Conservation (phyloP, 2,888 invertebrate species). For the Parnassius apollo region DNA sequence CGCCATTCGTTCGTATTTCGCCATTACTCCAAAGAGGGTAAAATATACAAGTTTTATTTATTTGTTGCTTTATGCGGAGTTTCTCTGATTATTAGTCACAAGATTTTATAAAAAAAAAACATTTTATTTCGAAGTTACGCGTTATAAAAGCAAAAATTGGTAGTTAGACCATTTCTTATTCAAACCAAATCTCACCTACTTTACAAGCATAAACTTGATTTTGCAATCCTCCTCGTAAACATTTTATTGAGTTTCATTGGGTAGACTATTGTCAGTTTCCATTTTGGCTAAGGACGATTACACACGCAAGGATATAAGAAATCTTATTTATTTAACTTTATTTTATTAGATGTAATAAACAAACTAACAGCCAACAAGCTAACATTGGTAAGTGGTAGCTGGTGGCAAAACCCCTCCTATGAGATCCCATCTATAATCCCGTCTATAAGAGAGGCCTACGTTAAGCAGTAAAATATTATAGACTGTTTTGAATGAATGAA, state of each 20-base stretch:
- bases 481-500: no score
- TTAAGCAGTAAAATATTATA: no score
- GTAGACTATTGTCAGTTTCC: conserved; percentile 49
- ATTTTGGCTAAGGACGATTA: conserved; percentile 43
- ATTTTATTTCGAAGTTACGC: background rate
- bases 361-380: no score
- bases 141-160: background rate
- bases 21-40: background rate
- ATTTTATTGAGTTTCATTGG: conserved; percentile 55
- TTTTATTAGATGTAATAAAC: no score
- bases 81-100: background rate
- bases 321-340: no score
- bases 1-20: background rate
- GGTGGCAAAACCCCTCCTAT: no score
- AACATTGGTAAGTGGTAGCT: no score
- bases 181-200: conserved; percentile 21
- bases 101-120: background rate
- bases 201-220: conserved; percentile 38
- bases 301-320: conserved; percentile 31
- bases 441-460: no score
- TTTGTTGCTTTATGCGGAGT: background rate
- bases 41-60: conserved; percentile 2
- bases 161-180: conserved; percentile 7
- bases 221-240: conserved; percentile 56
- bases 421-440: no score